These are phyloP conservation scores for Poicephalus meyeri DNA, from an alignment of 2,113 vertebrate species.

Conservation along the genomic window DNA sequence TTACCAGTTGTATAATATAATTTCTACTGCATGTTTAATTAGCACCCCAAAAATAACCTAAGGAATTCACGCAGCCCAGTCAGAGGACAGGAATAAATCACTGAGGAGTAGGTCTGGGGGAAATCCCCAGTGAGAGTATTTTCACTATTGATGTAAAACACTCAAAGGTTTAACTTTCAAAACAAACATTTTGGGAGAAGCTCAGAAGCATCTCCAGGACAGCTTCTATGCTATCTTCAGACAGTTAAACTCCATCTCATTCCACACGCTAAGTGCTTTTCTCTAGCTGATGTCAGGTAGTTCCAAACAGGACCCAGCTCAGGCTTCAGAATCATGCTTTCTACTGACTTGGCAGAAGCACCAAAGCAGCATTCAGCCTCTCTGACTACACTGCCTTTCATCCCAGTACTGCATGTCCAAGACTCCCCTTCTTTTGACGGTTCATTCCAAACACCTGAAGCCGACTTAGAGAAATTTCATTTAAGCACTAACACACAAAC, in stretches of 20 bases:
- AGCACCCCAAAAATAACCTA: constrained; percentile 49
- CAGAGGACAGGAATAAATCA: constrained; percentile 35
- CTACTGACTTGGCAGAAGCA: background rate
- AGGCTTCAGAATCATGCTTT: background rate
- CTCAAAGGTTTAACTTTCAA: constrained; percentile 11
- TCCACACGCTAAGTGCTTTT: background rate
- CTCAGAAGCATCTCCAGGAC: background rate
- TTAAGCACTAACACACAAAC: background rate
- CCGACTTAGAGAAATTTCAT: background rate
- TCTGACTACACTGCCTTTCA: background rate
- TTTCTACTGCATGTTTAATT: constrained; percentile 58
- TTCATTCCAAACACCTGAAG: background rate
- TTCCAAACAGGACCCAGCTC: background rate
- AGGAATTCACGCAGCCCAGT: constrained; percentile 35
- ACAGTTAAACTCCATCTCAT: background rate
- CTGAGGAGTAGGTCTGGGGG: background rate
- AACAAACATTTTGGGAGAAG: background rate
- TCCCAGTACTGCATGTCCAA: background rate
- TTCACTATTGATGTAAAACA: constrained; percentile 1
- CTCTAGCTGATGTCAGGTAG: background rate
- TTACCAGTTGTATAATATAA: constrained; percentile 60
- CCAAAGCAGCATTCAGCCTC: background rate
- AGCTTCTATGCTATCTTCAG: background rate
- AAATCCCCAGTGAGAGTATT: background rate
- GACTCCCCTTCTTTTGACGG: background rate